Percentiles rank a stretch among this genome's conserved stretches.
phyloP scores from a whole-genome alignment of 2,113 vertebrate species.

The Carettochelys insculpta region DNA sequence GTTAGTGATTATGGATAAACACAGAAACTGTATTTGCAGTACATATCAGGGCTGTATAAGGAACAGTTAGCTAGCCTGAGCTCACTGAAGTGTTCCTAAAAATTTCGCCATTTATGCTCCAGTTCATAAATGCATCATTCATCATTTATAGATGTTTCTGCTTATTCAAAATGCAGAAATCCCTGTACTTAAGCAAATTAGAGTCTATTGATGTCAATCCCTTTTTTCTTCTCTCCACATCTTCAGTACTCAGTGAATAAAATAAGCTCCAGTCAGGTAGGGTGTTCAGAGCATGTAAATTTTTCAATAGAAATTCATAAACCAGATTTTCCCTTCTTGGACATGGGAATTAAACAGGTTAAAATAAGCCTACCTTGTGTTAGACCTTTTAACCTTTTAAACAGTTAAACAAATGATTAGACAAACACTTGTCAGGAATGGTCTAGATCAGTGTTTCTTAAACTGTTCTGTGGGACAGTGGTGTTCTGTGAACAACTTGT shows the following conservation, averaged over 20 bases:
- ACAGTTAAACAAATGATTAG: too few species aligned
- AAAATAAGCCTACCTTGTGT: not conserved
- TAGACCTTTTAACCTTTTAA: not conserved
- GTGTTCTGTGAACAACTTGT: too few species aligned
- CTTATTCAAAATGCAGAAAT: constrained; percentile 31
- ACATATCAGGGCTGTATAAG: constrained; percentile 34
- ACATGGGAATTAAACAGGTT: not conserved
- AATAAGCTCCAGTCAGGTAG: not conserved
- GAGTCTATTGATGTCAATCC: constrained; percentile 18
- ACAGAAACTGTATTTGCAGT: constrained; percentile 52
- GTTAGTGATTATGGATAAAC: constrained; percentile 64
- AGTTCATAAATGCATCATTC: constrained; percentile 52
- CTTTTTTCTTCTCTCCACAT: not conserved
- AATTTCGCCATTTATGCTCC: constrained; percentile 35
- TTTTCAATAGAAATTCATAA: too few species aligned
- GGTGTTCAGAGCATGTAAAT: not conserved
- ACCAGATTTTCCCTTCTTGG: not conserved
- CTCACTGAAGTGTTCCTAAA: constrained; percentile 29
- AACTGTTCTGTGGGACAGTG: too few species aligned
- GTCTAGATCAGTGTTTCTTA: too few species aligned
- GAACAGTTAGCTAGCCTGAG: constrained; percentile 40
- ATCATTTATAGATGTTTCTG: constrained; percentile 42
- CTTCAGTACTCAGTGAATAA: not conserved
- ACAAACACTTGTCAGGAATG: too few species aligned
- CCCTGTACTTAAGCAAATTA: constrained; percentile 24